Evolutionary conservation across 2,888 invertebrate species (phyloP).

Genomic region (Phortica okadai): DNA sequence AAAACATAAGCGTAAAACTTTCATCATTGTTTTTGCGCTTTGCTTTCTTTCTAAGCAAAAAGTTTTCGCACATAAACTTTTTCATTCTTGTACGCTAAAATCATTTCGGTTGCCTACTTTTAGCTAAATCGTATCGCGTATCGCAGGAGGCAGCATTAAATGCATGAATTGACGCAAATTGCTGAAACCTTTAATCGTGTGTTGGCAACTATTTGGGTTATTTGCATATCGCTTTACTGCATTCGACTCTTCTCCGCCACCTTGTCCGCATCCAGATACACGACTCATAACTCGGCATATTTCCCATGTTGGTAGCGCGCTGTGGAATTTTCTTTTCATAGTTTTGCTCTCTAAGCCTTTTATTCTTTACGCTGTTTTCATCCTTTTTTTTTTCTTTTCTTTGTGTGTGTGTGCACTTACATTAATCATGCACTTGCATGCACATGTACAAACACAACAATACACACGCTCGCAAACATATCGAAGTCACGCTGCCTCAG

Average conservation of each 20-base stretch:
- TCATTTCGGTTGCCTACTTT: constrained; percentile 16
- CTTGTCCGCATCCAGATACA: background rate
- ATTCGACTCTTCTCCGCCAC: background rate
- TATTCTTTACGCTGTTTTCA: background rate
- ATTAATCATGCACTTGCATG: constrained; percentile 30
- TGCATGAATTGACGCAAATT: constrained; percentile 16
- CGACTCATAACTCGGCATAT: constrained; percentile 3
- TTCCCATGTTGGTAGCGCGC: background rate
- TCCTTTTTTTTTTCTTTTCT: background rate
- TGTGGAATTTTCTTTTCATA: background rate
- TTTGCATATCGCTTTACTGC: constrained; percentile 13
- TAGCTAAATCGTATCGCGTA: background rate
- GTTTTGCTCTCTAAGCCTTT: background rate
- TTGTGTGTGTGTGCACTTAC: constrained; percentile 15
- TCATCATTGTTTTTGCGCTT: background rate
- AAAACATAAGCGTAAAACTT: background rate
- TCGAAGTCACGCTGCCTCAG: background rate
- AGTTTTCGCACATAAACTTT: too few relatives aligned
- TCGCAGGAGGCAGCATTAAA: background rate
- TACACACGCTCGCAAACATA: background rate
- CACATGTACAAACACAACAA: background rate
- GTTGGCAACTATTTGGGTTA: constrained; percentile 9
- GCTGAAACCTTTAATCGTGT: background rate
- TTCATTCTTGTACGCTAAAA: background rate
- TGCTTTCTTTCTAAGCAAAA: background rate